These are phyloP conservation scores for Glandiceps talaboti DNA, from an alignment of 53 echinoderm and acorn worm genomes.

Conservation along the genomic window DNA sequence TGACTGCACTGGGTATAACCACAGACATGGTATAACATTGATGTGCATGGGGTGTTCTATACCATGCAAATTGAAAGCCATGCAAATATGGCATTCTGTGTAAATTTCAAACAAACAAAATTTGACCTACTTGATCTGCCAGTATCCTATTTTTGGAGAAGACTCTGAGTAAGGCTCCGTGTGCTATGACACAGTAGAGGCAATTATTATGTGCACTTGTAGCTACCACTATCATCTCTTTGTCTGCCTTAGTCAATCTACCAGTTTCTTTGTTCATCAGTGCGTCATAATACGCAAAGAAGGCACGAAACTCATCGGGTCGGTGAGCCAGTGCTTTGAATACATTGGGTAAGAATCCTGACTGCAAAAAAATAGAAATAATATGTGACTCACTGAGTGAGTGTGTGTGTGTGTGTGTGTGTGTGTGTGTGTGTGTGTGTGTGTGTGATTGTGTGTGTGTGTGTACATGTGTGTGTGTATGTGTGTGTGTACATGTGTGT, in stretches of 20 bases:
- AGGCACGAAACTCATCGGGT: constrained; percentile 84
- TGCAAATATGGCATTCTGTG: too few relatives aligned
- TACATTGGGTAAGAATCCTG: constrained; percentile 89
- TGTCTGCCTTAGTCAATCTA: constrained; percentile 83
- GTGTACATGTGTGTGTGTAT: too few relatives aligned
- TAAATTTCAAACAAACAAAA: too few relatives aligned
- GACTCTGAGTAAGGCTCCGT: constrained; percentile 75
- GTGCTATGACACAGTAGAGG: constrained; percentile 79
- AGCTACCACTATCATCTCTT: constrained; percentile 83
- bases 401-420: too few relatives aligned
- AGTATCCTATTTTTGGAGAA: constrained; percentile 68
- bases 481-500: too few relatives aligned
- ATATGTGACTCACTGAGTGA: too few relatives aligned
- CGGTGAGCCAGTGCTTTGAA: constrained; percentile 72
- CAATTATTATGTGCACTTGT: constrained; percentile 84
- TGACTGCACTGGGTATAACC: too few relatives aligned
- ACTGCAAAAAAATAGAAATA: constrained; percentile 29
- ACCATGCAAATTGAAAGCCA: too few relatives aligned
- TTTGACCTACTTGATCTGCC: constrained; percentile 78
- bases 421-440: too few relatives aligned
- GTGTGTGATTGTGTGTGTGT: too few relatives aligned
- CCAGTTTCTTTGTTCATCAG: constrained; percentile 84
- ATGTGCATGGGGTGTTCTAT: too few relatives aligned
- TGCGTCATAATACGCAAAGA: constrained; percentile 72
- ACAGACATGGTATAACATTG: too few relatives aligned